Percentiles rank a stretch among this genome's conserved stretches.
phyloP scores from a whole-genome alignment of 2,797 vertebrate genomes.

The Darevskia mixta region DNA sequence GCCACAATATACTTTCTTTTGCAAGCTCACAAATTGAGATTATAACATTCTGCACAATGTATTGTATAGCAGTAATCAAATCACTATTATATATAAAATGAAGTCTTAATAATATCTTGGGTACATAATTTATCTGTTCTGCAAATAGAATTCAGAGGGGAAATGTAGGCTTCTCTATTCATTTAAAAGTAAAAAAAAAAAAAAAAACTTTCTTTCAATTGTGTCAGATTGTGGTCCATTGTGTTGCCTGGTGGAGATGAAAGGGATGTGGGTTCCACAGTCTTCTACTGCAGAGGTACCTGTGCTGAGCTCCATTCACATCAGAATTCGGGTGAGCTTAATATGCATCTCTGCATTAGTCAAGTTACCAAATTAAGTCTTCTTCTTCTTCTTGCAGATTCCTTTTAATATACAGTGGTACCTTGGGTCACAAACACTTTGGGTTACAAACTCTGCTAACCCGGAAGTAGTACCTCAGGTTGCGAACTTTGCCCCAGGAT shows the following conservation, averaged over 20 bases:
- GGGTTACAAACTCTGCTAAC: too few species aligned
- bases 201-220: slow-evolving; percentile 11
- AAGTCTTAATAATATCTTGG: slow-evolving; percentile 48
- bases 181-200: slow-evolving; percentile 10
- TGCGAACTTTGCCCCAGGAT: too few species aligned
- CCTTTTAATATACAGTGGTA: neutral
- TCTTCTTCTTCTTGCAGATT: neutral
- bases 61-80: slow-evolving; percentile 57
- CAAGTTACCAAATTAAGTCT: neutral
- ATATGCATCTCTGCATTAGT: neutral
- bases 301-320: neutral
- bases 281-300: neutral
- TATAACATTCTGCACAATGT: slow-evolving; percentile 60
- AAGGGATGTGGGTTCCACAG: neutral
- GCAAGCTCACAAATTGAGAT: slow-evolving; percentile 63
- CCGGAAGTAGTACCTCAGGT: too few species aligned
- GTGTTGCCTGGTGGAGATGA: neutral
- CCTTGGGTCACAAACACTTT: too few species aligned
- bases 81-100: slow-evolving; percentile 50
- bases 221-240: slow-evolving; percentile 16
- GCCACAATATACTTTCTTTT: slow-evolving; percentile 62
- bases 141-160: slow-evolving; percentile 7
- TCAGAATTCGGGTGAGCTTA: neutral
- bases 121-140: slow-evolving; percentile 44
- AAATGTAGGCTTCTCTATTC: slow-evolving; percentile 24